Percentiles rank a stretch among this genome's conserved stretches.
Evolutionary conservation across 2,888 invertebrate species (phyloP).

Genomic region (Platycheirus albimanus): DNA sequence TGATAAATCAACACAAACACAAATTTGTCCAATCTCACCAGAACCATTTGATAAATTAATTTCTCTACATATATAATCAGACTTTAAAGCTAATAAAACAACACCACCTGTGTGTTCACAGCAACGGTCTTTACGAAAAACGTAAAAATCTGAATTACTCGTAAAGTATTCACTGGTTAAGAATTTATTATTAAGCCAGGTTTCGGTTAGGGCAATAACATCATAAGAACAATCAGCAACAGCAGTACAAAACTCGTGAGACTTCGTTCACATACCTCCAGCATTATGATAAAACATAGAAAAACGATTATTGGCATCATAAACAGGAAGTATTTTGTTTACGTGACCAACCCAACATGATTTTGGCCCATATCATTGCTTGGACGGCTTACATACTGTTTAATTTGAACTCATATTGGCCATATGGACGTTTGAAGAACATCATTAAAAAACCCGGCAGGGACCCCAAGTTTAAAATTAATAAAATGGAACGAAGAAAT

Average conservation of each 20-base stretch:
- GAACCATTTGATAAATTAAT: no score
- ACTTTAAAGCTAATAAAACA: no score
- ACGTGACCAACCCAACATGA: no score
- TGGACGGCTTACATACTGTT: no score
- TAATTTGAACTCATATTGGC: no score
- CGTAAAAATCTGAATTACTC: not conserved
- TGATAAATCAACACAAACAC: no score
- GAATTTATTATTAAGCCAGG: conserved; percentile 5
- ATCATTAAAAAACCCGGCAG: not conserved
- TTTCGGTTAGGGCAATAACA: conserved; percentile 2
- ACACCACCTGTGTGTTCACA: not conserved
- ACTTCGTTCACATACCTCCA: conserved; percentile 10
- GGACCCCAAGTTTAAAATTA: not conserved
- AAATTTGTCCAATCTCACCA: no score
- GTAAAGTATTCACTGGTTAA: not conserved
- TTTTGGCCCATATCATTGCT: no score
- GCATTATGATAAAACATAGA: conserved; percentile 1
- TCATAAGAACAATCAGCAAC: conserved; percentile 9
- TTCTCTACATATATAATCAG: no score
- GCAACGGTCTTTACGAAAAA: not conserved
- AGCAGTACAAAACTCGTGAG: conserved; percentile 3
- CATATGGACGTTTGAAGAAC: not conserved
- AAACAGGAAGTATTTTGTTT: no score
- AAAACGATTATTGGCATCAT: no score
- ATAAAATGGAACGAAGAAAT: not conserved